These are phyloP conservation scores for Corapipo altera DNA, from an alignment of 2,113 vertebrate species.

Conservation along the genomic window DNA sequence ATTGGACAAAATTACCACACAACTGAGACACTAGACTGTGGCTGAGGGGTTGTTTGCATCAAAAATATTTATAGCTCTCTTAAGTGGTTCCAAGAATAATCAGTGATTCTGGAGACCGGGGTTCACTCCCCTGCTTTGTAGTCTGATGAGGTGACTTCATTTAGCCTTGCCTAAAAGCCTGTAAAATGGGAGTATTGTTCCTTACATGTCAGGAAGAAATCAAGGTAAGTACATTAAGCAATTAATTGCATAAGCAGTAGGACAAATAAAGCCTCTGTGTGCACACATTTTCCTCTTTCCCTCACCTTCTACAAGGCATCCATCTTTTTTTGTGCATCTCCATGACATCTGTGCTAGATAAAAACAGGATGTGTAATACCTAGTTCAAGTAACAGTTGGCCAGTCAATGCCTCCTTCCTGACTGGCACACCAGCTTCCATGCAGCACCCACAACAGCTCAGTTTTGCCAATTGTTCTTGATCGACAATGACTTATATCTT, in stretches of 20 bases:
- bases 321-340: neutral
- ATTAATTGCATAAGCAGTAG: neutral
- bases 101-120: neutral
- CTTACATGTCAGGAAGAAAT: neutral
- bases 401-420: neutral
- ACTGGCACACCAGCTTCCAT: neutral
- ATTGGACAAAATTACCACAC: neutral
- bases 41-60: neutral
- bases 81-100: neutral
- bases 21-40: neutral
- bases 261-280: neutral
- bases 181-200: neutral
- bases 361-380: neutral
- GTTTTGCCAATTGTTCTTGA: neutral
- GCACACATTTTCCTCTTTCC: neutral
- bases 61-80: neutral
- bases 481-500: neutral
- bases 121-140: neutral
- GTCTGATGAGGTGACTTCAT: neutral
- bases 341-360: neutral
- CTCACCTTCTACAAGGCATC: neutral
- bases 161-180: neutral
- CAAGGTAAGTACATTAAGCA: neutral
- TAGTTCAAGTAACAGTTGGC: neutral
- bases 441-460: neutral